phyloP scores from a whole-genome alignment of 2,888 invertebrate species.

The Lapara coniferarum region DNA sequence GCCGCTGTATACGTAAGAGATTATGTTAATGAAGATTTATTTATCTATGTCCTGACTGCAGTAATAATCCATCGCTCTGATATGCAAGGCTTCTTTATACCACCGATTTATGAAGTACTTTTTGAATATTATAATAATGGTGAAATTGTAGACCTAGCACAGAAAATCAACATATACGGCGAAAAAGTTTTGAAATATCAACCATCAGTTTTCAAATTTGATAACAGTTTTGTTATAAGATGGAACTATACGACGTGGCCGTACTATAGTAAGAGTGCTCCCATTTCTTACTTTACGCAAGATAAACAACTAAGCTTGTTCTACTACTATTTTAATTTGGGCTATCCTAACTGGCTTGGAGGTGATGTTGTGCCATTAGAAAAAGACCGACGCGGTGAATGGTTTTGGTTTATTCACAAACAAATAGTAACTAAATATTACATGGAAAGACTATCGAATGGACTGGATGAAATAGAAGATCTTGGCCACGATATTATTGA shows the following conservation, averaged over 20 bases:
- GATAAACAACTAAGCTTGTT: constrained; percentile 87
- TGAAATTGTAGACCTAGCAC: constrained; percentile 86
- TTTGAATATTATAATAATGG: constrained; percentile 88
- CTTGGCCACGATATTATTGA: constrained; percentile 81
- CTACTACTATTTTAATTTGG: constrained; percentile 85
- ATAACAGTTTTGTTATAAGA: constrained; percentile 81
- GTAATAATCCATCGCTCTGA: constrained; percentile 86
- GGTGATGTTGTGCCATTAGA: no score
- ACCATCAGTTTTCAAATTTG: constrained; percentile 63
- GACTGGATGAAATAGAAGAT: constrained; percentile 85
- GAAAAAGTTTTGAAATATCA: constrained; percentile 56
- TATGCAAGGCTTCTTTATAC: constrained; percentile 85
- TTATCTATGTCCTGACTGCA: constrained; percentile 85
- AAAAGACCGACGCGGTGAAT: no score
- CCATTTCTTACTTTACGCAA: constrained; percentile 88
- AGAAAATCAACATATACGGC: constrained; percentile 81
- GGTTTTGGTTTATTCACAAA: constrained; percentile 86
- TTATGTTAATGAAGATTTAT: constrained; percentile 87
- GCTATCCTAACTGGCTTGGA: constrained; percentile 86
- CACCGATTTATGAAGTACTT: constrained; percentile 89
- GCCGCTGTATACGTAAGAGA: constrained; percentile 88
- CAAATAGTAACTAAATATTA: constrained; percentile 88
- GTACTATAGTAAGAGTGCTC: constrained; percentile 80
- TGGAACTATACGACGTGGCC: constrained; percentile 86
- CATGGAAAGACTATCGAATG: constrained; percentile 88